Base-by-base conservation (phyloP, 2,888 invertebrate genomes). In the Chymomyza fuscimana region DNA sequence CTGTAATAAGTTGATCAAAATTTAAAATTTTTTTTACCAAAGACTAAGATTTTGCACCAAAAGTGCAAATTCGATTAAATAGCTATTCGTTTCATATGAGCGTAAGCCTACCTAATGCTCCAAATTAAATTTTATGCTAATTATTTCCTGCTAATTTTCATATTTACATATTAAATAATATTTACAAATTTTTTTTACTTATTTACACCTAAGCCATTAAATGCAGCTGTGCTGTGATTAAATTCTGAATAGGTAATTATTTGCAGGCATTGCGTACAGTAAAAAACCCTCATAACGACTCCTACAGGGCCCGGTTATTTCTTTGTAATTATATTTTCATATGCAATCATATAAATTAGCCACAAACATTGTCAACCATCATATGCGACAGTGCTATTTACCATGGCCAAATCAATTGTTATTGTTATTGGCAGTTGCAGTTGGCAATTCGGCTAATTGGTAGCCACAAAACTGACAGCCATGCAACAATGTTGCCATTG, bases 241-340 rank as follows among this genome's bases (percentile, higher is more conserved):
- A 46, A 46, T 46, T 46, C 12, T 46, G 40, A 46, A 46, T 46
- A 46, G 40, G 40, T 12, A 46, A 46, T 46, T 46, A 46, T 46
- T 46, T 12, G 12, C 40, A 46, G 40, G 40, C 40, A 5, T 5
- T 40, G 9, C 10, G 29, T 29, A 29, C 19, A 19, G 32, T 4
- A 4, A 32, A 32, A 40, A 40, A 0, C 40, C 40, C 40, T 1
- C 40, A 40, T 7, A 40, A 9, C 4, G 0, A 10, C 40, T 4
- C 10, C 10, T 7, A 3, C 12, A 46, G 12, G 12, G 4, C 10
- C 61, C 67, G 70, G 70, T 71, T 73, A 86, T 69, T 73, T 62
- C 61, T 69, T 74, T 74, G 81, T 83, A 83, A 87, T 83, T 86
- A 79, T 73, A 78, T 67, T 86, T 87, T 80, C 76, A 86, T 86